Percentiles rank a stretch among this genome's conserved stretches.
Conservation (phyloP, 1,140 invertebrate species). For the Conus ventricosus region DNA sequence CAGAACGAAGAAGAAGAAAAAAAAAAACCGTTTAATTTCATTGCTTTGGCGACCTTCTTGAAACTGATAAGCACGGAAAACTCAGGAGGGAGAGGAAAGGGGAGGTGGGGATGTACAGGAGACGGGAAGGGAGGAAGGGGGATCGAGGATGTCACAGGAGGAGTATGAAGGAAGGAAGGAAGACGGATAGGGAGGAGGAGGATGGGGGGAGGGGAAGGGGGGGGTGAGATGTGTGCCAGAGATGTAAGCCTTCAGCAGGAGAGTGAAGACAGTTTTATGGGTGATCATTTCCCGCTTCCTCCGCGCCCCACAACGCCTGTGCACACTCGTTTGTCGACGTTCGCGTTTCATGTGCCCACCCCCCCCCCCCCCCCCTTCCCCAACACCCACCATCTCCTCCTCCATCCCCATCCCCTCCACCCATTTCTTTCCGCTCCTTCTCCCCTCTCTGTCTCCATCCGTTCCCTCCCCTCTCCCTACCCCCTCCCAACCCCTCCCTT, state of each 20-base stretch:
- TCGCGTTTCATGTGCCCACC: background rate
- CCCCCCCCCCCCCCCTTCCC: background rate
- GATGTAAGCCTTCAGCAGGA: background rate
- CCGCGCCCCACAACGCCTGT: background rate
- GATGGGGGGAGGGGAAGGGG: no score
- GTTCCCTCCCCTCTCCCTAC: background rate
- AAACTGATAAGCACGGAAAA: background rate
- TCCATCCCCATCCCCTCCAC: background rate
- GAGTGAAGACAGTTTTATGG: background rate
- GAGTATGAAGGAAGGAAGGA: no score
- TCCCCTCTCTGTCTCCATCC: no score
- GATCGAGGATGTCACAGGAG: background rate
- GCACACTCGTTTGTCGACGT: background rate
- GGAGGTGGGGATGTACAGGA: background rate
- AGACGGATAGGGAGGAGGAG: no score
- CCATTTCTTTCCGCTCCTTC: no score
- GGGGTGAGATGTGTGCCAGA: background rate
- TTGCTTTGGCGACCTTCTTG: slow-evolving; percentile 1
- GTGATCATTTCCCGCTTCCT: background rate
- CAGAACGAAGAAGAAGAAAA: background rate
- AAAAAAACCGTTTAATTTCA: slow-evolving; percentile 5
- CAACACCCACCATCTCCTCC: no score
- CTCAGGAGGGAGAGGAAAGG: background rate
- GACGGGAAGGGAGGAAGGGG: background rate
- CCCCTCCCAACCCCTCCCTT: no score